Conservation (phyloP, 2,797 vertebrate species). For the Enteromius thamalakanensis region DNA sequence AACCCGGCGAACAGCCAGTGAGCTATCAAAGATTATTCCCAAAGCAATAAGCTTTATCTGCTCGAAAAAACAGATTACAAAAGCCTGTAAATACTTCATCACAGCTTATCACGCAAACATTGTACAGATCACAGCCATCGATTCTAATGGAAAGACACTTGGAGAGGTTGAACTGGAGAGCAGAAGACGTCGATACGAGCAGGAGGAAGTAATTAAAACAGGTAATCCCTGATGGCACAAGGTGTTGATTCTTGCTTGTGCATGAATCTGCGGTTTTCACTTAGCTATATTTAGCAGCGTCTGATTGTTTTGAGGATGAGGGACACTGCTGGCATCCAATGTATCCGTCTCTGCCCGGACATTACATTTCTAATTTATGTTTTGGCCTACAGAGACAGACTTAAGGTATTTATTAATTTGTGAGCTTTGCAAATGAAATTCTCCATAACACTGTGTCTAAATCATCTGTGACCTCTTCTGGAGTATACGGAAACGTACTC, state of each 20-base stretch:
- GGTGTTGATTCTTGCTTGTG: constrained; percentile 62
- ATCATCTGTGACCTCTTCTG: constrained; percentile 29
- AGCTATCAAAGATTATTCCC: constrained; percentile 69
- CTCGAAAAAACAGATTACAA: constrained; percentile 75
- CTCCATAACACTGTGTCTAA: constrained; percentile 16
- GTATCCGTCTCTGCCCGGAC: constrained; percentile 24
- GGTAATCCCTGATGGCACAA: constrained; percentile 72
- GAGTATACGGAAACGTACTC: not conserved
- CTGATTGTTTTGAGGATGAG: constrained; percentile 43
- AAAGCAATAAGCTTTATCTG: constrained; percentile 75
- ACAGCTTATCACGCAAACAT: constrained; percentile 71
- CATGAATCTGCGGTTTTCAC: constrained; percentile 52
- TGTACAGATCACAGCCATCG: constrained; percentile 72
- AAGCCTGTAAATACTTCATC: constrained; percentile 69
- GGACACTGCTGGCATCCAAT: constrained; percentile 45
- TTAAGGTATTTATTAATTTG: constrained; percentile 28
- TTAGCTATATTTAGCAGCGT: constrained; percentile 58
- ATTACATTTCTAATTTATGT: constrained; percentile 37
- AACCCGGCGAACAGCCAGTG: constrained; percentile 60
- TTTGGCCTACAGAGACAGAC: constrained; percentile 13
- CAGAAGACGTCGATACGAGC: constrained; percentile 72
- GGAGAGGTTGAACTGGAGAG: constrained; percentile 69
- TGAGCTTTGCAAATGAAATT: constrained; percentile 26
- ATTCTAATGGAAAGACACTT: constrained; percentile 73
- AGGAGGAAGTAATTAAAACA: constrained; percentile 80